Base-by-base conservation (phyloP, 2,888 invertebrate genomes). In the Ernsta delagoae region DNA sequence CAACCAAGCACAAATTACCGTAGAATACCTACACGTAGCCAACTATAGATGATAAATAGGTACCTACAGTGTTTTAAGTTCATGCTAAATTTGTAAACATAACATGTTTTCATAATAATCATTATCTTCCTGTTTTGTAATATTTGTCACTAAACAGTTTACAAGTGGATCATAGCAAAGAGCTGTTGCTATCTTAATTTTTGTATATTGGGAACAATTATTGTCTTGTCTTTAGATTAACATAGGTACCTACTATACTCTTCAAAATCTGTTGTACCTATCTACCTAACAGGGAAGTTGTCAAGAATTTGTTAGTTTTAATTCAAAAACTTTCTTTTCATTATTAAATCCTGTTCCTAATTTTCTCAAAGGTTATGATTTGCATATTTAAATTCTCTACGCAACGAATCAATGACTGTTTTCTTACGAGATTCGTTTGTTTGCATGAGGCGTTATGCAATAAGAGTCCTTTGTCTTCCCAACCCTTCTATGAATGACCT, bases 401-500 rank as follows among this genome's bases (percentile, higher is more conserved):
- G 31, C 4, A 3, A 31, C 2, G 31, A 31, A 31, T 3, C 31
- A 1, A 31, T 31, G 31, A 57, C 71, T 59, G 70, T 70, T 72
- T 68, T 69, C 67, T 61, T 59, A 68, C 43, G 53, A 70, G 70
- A 67, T 72, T 68, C 68, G 69, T 71, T 70, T 71, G 65, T 73
- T 73, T 70, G 72, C 71, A 43, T 57, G 39, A 8, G 65, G 71
- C 75, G 74, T 86, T 86, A 86, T 77, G 84, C 78, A 88, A 88
- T 78, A 78, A 73, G 53, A 54, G 69, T 84, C 83, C 85, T 90
- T 90, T 90, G 88, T 87, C 79, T 86, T 83, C 78, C 76, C 82
- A 84, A 83, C 83, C 84, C 85, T 86, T 83, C 83, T 79, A 84
- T 84, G 81, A 77, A 83, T 90, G 91, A 92, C 92, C 92, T 92